Evolutionary conservation across 2,888 invertebrate species (phyloP).

Genomic region (Mactromeris polynyma): DNA sequence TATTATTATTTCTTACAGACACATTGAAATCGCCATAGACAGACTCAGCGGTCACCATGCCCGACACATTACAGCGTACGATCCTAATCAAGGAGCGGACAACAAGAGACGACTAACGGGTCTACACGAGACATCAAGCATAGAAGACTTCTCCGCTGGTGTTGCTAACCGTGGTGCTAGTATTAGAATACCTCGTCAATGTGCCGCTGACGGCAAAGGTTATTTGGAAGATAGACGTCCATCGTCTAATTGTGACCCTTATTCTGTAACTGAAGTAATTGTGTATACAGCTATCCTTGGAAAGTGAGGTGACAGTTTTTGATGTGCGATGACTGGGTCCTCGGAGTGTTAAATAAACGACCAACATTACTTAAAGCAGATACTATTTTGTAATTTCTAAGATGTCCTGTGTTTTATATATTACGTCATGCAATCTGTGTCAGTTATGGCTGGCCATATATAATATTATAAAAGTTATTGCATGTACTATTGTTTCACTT

Average conservation of each 20-base stretch:
- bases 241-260: conserved; percentile 87
- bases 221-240: conserved; percentile 96
- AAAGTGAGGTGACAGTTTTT: conserved; percentile 41
- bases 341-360: not conserved
- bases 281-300: conserved; percentile 76
- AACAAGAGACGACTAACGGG: conserved; percentile 97
- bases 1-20: conserved; percentile 89
- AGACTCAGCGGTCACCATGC: conserved; percentile 96
- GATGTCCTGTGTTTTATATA: too few relatives aligned
- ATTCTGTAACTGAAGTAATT: conserved; percentile 85
- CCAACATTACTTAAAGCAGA: too few relatives aligned
- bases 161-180: conserved; percentile 98
- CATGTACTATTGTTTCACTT: too few relatives aligned
- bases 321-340: not conserved
- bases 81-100: conserved; percentile 98
- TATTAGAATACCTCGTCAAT: conserved; percentile 91
- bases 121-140: conserved; percentile 97
- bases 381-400: too few relatives aligned
- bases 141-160: conserved; percentile 97
- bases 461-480: too few relatives aligned
- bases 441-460: too few relatives aligned
- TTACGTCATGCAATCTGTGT: too few relatives aligned
- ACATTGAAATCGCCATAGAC: conserved; percentile 98
- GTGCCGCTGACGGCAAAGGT: conserved; percentile 96
- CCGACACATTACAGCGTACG: conserved; percentile 98